A percentile compares a stretch with the other conserved stretches of the same genome.
phyloP scores from a whole-genome alignment of 1,140 invertebrate genomes.

The Caenorhabditis latens region DNA sequence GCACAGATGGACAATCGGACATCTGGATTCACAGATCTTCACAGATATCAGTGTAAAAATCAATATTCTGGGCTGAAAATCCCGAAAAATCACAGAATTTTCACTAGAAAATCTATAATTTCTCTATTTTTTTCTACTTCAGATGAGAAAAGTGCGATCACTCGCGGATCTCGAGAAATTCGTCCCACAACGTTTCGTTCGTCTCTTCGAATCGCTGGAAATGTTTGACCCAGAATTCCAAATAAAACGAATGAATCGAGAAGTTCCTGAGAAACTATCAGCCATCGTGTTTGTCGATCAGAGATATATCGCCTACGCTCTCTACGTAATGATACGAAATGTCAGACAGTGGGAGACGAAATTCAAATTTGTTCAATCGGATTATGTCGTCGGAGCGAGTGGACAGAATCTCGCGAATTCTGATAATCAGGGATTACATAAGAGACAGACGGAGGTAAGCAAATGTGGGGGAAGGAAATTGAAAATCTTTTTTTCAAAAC shows the following conservation, averaged over 20 bases:
- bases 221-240: slow-evolving; percentile 64
- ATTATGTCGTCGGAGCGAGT: slow-evolving; percentile 73
- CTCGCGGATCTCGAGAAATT: slow-evolving; percentile 15
- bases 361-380: slow-evolving; percentile 70
- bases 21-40: too few relatives aligned
- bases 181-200: slow-evolving; percentile 18
- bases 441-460: slow-evolving; percentile 70
- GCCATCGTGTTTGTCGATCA: slow-evolving; percentile 74
- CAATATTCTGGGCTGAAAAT: too few relatives aligned
- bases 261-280: slow-evolving; percentile 61
- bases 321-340: slow-evolving; percentile 71
- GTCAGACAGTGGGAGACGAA: slow-evolving; percentile 66
- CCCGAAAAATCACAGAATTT: too few relatives aligned
- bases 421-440: slow-evolving; percentile 66
- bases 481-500: too few relatives aligned
- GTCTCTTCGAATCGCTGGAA: slow-evolving; percentile 69
- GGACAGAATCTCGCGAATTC: slow-evolving; percentile 67
- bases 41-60: too few relatives aligned
- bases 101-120: too few relatives aligned
- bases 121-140: not conserved
- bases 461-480: not conserved
- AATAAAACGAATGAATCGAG: slow-evolving; percentile 49
- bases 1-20: too few relatives aligned
- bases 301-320: slow-evolving; percentile 71
- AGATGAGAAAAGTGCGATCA: slow-evolving; percentile 55